Base-by-base conservation (phyloP, 2,888 invertebrate genomes). In the Auanema sp. region DNA sequence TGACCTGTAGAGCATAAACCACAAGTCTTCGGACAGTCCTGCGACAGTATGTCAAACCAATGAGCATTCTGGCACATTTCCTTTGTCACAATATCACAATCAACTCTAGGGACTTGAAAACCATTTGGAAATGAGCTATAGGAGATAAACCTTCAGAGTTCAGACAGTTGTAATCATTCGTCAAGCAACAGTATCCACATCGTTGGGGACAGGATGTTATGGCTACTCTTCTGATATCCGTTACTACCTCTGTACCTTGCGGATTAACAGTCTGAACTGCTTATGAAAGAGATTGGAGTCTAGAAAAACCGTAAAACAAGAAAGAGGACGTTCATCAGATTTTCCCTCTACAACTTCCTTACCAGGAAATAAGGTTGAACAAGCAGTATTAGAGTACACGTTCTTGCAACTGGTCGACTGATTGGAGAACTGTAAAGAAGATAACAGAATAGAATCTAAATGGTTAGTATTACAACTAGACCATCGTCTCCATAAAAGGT, bases 161-260 rank as follows among this genome's bases (percentile, higher is more conserved):
- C 4, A 58, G 58, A 25, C 69, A 70, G 40, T 67, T 60, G 55
- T 60, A 70, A 44, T 62, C 57, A 6, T 64, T 64, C 4, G 66
- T 70, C 51, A 63, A 63, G 25, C 70, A 70, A 40, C 70, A 70
- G 42, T 65, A 70, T 40, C 70, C 70, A 24, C 70, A 70, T n/a
- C 67, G 65, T 59, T 70, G 67, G 5, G 70, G 67, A 41, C 70
- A 70, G 21, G 63, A 62, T n/a, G 44, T 60, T 1, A 68, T 43
- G 16, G 70, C 61, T 1, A 65, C 65, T 24, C 58, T 33, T 21
- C 66, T 67, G 56, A 70, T 60, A 52, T 68, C 63, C 14, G 33
- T 33, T 5, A 64, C 70, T 59, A 59, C 67, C 3, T 59, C 58
- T n/a, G 63, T 59, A 6, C 67, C 70, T 16, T 65, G 63, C 12